A percentile compares a stretch with the other conserved stretches of the same genome.
Evolutionary conservation across 92 coral and sea anemone genomes (phyloP).

Genomic region (Actinernus sp.): DNA sequence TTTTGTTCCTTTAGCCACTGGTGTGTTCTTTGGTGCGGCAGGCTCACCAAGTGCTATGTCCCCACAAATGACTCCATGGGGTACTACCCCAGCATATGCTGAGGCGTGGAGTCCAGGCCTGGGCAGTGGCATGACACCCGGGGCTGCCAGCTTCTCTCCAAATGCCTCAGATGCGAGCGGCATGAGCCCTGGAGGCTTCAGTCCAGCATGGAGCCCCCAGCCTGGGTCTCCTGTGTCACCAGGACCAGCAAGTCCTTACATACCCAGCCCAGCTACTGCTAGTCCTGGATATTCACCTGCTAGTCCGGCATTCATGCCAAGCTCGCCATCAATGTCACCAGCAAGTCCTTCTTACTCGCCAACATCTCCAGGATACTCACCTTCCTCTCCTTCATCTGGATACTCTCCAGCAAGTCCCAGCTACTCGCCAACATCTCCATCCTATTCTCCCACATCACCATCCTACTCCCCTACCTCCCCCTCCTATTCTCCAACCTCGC

Average conservation of each 20-base stretch:
- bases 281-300: conserved; percentile 94
- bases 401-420: conserved; percentile 89
- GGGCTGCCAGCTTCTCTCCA: conserved; percentile 95
- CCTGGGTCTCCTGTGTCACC: conserved; percentile 97
- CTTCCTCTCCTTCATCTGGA: conserved; percentile 90
- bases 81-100: conserved; percentile 93
- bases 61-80: conserved; percentile 99
- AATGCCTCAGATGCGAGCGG: conserved; percentile 94
- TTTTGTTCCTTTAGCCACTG: conserved; percentile 65
- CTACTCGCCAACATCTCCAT: conserved; percentile 93
- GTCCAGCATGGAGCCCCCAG: conserved; percentile 97
- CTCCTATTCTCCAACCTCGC: conserved; percentile 88
- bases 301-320: conserved; percentile 97
- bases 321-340: conserved; percentile 99
- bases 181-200: conserved; percentile 94
- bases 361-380: conserved; percentile 96
- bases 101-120: conserved; percentile 99
- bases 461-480: conserved; percentile 93
- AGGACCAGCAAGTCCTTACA: conserved; percentile 94
- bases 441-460: conserved; percentile 94
- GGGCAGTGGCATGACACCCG: conserved; percentile 99
- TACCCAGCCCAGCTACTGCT: conserved; percentile 94
- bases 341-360: conserved; percentile 97
- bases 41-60: conserved; percentile 99
- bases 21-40: conserved; percentile 98